A percentile compares a stretch with the other conserved stretches of the same genome.
Evolutionary conservation across 2,888 invertebrate genomes (phyloP).

Genomic region (Agapostemon virescens): DNA sequence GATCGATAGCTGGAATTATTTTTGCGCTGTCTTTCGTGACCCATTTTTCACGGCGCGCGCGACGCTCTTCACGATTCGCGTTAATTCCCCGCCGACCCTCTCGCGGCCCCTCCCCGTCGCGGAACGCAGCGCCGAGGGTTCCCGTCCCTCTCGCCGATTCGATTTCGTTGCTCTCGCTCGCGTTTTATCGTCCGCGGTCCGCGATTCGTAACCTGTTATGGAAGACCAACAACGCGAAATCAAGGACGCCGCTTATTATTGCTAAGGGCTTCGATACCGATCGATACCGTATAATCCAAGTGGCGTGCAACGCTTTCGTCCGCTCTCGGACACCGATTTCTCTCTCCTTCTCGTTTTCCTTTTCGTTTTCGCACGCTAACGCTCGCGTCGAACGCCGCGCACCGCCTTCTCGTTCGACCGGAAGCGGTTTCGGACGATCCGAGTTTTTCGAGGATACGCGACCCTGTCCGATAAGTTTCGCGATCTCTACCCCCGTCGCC

Average conservation of each 20-base stretch:
- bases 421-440: too few species aligned
- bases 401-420: too few species aligned
- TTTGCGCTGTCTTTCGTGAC: constrained; percentile 58
- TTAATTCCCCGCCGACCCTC: not conserved
- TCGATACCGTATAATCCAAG: constrained; percentile 60
- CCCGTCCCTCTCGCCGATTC: not conserved
- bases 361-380: too few species aligned
- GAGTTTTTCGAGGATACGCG: too few species aligned
- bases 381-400: too few species aligned
- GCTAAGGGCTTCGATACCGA: constrained; percentile 62
- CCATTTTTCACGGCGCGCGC: constrained; percentile 45
- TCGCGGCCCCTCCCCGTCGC: not conserved
- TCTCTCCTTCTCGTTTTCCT: not conserved
- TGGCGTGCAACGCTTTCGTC: constrained; percentile 53
- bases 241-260: constrained; percentile 60
- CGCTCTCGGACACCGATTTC: not conserved
- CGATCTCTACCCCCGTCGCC: too few species aligned
- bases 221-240: constrained; percentile 60
- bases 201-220: constrained; percentile 41
- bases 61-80: not conserved
- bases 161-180: not conserved
- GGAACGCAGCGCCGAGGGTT: not conserved
- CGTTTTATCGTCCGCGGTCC: not conserved
- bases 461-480: too few species aligned
- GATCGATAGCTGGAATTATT: constrained; percentile 59